Conservation (phyloP, 2,113 vertebrate species). For the Barbus barbus region DNA sequence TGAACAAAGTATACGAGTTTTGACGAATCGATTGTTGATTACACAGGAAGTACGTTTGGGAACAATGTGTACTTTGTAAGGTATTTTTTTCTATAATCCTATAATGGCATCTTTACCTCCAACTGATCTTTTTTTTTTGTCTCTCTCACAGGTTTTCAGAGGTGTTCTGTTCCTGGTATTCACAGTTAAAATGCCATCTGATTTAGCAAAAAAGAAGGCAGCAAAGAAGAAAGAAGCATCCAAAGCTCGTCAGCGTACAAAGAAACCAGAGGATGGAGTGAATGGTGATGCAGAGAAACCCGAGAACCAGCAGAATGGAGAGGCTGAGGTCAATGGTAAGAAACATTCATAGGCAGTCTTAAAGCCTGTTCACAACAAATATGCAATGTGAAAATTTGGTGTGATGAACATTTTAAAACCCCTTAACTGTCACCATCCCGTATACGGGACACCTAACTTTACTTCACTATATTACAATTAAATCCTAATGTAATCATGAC, state of each 20-base stretch:
- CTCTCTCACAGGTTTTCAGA: neutral
- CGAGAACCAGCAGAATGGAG: conserved; percentile 73
- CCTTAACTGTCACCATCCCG: no score
- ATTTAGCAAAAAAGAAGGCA: conserved; percentile 95
- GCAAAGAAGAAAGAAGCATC: conserved; percentile 97
- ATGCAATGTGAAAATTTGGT: neutral
- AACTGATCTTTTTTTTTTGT: neutral
- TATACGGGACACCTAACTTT: no score
- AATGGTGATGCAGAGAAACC: conserved; percentile 66
- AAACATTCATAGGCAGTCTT: neutral
- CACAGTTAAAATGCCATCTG: conserved; percentile 84
- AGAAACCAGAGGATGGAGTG: conserved; percentile 73
- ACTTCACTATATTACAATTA: no score
- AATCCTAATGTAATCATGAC: no score
- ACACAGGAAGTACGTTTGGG: neutral
- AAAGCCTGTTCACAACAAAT: neutral
- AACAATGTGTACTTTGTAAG: neutral
- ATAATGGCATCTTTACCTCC: neutral
- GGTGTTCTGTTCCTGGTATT: neutral
- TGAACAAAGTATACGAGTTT: neutral
- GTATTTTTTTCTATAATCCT: neutral
- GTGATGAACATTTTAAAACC: no score
- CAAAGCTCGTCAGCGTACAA: conserved; percentile 86
- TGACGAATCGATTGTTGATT: neutral
- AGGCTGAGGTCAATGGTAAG: conserved; percentile 37